phyloP scores from a whole-genome alignment of 1,140 invertebrate genomes.

The Bombus haemorrhoidalis region DNA sequence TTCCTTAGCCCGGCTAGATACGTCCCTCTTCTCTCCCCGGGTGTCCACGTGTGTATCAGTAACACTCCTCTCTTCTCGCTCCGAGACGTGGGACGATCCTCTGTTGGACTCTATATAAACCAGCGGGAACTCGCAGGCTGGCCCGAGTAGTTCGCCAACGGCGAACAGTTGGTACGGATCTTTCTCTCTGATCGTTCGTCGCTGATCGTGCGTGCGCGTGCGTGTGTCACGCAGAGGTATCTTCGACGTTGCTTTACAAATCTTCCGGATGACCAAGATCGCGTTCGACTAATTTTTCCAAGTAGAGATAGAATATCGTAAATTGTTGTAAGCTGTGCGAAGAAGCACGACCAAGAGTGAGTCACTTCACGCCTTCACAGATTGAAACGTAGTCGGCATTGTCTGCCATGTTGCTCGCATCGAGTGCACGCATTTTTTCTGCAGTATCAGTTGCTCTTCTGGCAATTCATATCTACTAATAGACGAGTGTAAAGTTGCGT shows the following conservation, averaged over 20 bases:
- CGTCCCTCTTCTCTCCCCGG: conserved; percentile 39
- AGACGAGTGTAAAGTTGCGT: conserved; percentile 14
- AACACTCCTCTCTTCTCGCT: conserved; percentile 59
- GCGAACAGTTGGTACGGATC: conserved; percentile 63
- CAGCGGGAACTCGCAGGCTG: conserved; percentile 63
- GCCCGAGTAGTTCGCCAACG: conserved; percentile 70
- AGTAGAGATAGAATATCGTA: background rate
- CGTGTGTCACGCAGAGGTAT: background rate
- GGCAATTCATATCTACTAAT: conserved; percentile 55
- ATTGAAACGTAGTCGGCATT: background rate
- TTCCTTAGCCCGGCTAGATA: conserved; percentile 20
- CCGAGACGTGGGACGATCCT: conserved; percentile 76
- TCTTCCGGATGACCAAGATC: background rate
- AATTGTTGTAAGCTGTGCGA: background rate
- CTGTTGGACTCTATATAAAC: conserved; percentile 79
- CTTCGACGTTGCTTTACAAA: background rate
- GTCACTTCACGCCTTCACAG: background rate
- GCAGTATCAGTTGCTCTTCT: background rate
- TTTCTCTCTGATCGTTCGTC: conserved; percentile 32
- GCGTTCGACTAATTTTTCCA: background rate
- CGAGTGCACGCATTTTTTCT: background rate
- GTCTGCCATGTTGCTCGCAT: background rate
- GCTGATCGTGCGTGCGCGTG: conserved; percentile 12
- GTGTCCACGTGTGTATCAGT: conserved; percentile 50
- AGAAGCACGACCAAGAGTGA: background rate